Conservation (phyloP, 2,113 vertebrate species). For the Empidonax traillii region DNA sequence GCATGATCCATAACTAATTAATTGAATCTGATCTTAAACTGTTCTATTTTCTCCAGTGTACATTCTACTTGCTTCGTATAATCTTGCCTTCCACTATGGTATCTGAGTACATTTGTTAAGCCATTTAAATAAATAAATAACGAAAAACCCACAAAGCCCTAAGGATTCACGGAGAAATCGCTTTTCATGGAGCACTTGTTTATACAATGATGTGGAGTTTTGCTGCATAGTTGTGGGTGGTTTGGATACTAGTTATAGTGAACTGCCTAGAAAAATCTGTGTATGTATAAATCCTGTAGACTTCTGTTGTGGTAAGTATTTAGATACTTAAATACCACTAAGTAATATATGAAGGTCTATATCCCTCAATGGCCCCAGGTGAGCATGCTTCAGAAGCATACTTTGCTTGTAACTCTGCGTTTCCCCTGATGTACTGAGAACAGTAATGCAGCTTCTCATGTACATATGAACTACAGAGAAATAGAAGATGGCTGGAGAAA, state of each 20-base stretch:
- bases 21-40: not conserved
- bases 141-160: not conserved
- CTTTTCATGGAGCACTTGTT: constrained; percentile 16
- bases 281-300: not conserved
- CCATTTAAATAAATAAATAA: constrained; percentile 55
- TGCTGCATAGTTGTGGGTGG: constrained; percentile 16
- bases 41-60: not conserved
- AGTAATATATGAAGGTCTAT: not conserved
- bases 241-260: not conserved
- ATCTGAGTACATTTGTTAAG: constrained; percentile 16
- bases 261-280: constrained; percentile 3
- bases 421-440: not conserved
- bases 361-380: not conserved
- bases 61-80: not conserved
- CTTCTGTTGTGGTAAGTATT: constrained; percentile 8
- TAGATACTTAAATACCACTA: not conserved
- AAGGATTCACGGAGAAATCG: constrained; percentile 12
- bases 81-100: not conserved
- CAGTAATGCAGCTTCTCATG: not conserved
- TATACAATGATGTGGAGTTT: constrained; percentile 18
- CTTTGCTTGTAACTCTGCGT: not conserved
- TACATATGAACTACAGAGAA: not conserved
- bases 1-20: not conserved
- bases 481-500: not conserved
- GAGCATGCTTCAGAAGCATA: not conserved